Conservation (phyloP, 2,113 vertebrate genomes). For the Alexandromys fortis region DNA sequence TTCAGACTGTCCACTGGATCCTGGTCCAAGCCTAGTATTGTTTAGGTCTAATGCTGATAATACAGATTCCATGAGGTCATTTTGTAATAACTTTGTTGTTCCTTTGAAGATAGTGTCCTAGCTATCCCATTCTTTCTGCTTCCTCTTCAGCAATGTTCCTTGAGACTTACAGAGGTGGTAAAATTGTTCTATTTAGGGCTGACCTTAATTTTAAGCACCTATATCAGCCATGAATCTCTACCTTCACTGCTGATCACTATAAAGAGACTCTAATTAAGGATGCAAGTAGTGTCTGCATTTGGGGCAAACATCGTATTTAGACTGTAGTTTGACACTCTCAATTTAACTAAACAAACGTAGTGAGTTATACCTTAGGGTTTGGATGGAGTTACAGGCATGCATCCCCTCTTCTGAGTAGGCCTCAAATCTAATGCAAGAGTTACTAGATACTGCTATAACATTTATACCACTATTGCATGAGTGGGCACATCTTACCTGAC, state of each 20-base stretch:
- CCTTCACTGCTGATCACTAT: background rate
- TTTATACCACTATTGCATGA: background rate
- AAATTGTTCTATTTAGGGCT: background rate
- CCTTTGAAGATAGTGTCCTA: background rate
- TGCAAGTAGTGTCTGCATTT: background rate
- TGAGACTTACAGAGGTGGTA: background rate
- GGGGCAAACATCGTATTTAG: background rate
- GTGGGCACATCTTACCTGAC: background rate
- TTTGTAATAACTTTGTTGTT: background rate
- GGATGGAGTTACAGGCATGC: background rate
- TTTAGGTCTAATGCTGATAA: background rate
- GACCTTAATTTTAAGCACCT: background rate
- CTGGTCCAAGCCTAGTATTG: background rate
- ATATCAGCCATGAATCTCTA: background rate
- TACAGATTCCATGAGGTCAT: background rate
- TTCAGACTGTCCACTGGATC: background rate
- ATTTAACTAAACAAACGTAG: background rate
- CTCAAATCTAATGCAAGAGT: background rate
- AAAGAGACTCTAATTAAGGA: background rate
- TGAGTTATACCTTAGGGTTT: background rate
- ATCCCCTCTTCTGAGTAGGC: background rate
- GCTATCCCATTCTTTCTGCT: background rate
- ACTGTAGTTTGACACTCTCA: background rate
- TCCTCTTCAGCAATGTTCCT: background rate
- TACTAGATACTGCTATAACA: too few relatives aligned